A percentile compares a stretch with the other conserved stretches of the same genome.
These are phyloP conservation scores for Heliocidaris erythrogramma DNA, from an alignment of 35 echinoderm and acorn worm species.

Conservation along the genomic window DNA sequence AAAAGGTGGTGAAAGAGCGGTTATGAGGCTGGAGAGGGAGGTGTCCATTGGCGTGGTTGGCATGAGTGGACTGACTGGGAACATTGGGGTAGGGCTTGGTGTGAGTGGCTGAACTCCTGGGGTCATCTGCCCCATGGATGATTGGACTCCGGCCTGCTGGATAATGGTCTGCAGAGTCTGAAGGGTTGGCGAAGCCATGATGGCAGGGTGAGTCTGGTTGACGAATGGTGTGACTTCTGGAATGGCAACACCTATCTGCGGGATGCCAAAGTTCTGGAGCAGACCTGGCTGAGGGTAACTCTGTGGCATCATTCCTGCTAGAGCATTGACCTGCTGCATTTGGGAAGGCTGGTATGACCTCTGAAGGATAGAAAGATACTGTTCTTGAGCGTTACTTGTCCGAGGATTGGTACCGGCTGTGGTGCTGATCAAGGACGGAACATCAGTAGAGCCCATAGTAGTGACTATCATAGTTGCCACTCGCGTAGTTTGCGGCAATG, in stretches of 20 bases:
- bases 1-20: neutral
- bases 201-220: neutral
- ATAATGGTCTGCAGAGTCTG: constrained; percentile 25
- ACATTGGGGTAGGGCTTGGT: neutral
- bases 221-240: neutral
- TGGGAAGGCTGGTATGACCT: neutral
- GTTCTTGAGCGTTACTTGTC: constrained; percentile 19
- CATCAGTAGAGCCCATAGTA: neutral
- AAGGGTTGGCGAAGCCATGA: constrained; percentile 25
- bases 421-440: neutral
- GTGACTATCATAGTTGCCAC: neutral
- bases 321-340: constrained; percentile 11
- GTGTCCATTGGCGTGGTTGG: neutral
- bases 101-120: neutral
- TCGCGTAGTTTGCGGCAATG: neutral
- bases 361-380: constrained; percentile 37
- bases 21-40: neutral
- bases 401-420: neutral
- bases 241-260: neutral
- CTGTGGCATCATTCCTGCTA: neutral
- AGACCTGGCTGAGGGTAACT: neutral
- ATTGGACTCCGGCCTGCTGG: constrained; percentile 34
- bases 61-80: neutral
- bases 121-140: neutral
- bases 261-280: neutral